Evolutionary conservation across 1,140 invertebrate species (phyloP), one percentile per base, ranked within the genome.

Genomic region (Ptiloglossa arizonensis): DNA sequence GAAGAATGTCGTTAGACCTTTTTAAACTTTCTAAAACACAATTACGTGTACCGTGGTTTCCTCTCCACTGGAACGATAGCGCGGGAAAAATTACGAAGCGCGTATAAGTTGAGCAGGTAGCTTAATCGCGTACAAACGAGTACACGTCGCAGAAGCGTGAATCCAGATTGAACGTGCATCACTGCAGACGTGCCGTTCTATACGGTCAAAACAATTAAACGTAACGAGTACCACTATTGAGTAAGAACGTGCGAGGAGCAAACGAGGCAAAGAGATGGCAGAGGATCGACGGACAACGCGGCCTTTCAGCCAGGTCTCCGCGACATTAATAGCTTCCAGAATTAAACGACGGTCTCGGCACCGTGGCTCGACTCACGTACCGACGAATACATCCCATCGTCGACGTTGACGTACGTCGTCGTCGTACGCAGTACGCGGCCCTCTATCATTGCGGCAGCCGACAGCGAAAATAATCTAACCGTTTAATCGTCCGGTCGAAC

Each of bases 291-390:
- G 85, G 82, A 89, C 87, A 89, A 88, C 83, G 86, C 50, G 79
- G 77, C 70, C 86, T 87, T 89, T 90, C 82, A 87, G 82, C 64
- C 82, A 76, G 74, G 76, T 79, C 79, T 60, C 74, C 70, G 74
- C 71, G 87, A 87, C 89, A 78, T 89, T 89, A 89, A 90, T 89
- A 87, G 83, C 83, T 79, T 83, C 81, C 80, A 79, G 78, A 88
- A 88, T 88, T 88, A 82, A 87, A 88, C 84, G 67, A 41, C 74
- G 71, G 24, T 32, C 68, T 66, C 76, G 59, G 44, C 32, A 32
- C 32, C 68, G 80, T 60, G 74, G 63, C 62, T 38, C 85, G 52
- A 73, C 71, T 79, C 70, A 11, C 71, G 27, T 38, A 64, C 64
- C 50, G 27, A 44, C 62, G 9, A 56, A 74, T 46, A 41, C 50